Conservation (phyloP, 2,888 invertebrate species). For the Fissipunctia ypsillon region DNA sequence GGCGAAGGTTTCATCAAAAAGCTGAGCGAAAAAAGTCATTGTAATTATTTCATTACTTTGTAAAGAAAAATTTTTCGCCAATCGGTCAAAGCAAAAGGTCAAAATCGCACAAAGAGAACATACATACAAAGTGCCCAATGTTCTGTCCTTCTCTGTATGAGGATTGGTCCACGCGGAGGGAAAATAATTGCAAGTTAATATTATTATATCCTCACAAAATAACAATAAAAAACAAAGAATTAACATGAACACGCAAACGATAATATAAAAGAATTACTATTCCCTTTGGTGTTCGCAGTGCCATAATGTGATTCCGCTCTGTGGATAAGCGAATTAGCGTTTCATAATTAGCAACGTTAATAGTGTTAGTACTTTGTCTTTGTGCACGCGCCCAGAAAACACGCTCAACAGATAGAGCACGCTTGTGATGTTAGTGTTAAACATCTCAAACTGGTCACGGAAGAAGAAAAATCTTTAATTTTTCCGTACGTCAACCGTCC, state of each 20-base stretch:
- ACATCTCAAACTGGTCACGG: background rate
- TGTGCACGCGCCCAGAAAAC: constrained; percentile 51
- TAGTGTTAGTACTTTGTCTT: constrained; percentile 63
- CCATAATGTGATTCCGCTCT: constrained; percentile 65
- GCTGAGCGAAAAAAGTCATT: background rate
- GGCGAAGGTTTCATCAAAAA: background rate
- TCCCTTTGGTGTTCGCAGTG: constrained; percentile 59
- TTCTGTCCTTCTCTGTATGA: background rate
- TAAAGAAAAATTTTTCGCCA: background rate
- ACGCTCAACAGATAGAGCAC: constrained; percentile 37
- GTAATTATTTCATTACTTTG: too few species aligned
- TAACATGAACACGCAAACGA: constrained; percentile 27
- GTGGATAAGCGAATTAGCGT: constrained; percentile 71
- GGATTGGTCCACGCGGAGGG: background rate
- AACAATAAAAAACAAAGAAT: constrained; percentile 40
- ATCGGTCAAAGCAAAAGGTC: too few species aligned
- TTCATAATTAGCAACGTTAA: constrained; percentile 70
- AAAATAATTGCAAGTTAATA: constrained; percentile 9
- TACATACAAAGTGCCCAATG: background rate
- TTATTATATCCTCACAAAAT: constrained; percentile 22
- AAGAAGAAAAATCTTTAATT: background rate
- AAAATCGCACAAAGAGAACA: background rate
- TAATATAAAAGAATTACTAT: constrained; percentile 63
- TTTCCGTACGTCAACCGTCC: too few species aligned
- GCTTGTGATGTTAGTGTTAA: constrained; percentile 17